A percentile compares a stretch with the other conserved stretches of the same genome.
phyloP scores from a whole-genome alignment of 2,113 vertebrate genomes.

The Rhegmatorhina hoffmannsi region DNA sequence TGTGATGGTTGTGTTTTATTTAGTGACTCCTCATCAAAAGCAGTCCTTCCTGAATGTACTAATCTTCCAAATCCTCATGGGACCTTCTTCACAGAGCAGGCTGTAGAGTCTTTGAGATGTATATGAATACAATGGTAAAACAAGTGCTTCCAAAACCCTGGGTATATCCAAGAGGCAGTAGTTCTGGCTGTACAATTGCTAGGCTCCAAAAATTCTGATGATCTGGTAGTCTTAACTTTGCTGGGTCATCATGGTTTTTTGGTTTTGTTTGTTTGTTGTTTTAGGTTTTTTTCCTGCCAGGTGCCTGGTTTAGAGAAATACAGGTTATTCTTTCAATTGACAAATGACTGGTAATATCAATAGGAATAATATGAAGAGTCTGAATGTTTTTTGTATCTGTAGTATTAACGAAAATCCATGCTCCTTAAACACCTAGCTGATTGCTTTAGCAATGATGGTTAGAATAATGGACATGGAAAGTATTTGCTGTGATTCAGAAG shows the following conservation, averaged over 20 bases:
- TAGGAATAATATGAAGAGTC: not conserved
- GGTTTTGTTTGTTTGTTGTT: too few relatives aligned
- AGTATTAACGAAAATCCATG: not conserved
- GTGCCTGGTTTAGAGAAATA: not conserved
- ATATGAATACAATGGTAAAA: not conserved
- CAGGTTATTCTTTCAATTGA: not conserved
- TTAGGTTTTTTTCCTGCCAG: not conserved
- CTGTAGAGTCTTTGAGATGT: not conserved
- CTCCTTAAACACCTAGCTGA: not conserved
- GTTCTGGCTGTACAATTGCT: not conserved
- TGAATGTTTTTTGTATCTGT: not conserved
- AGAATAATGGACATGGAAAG: not conserved
- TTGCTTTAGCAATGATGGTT: not conserved
- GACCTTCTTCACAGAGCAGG: not conserved
- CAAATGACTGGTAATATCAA: not conserved
- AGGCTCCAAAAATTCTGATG: not conserved
- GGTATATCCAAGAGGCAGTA: not conserved
- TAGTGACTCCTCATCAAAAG: not conserved
- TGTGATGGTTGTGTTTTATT: not conserved
- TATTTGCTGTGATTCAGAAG: not conserved
- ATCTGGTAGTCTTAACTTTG: not conserved
- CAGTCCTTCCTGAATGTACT: not conserved
- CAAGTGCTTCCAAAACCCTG: not conserved
- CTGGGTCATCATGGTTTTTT: not conserved
- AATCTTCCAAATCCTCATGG: not conserved